Base-by-base conservation (phyloP, 2,113 vertebrate genomes). In the Phalacrocorax brasilianus region DNA sequence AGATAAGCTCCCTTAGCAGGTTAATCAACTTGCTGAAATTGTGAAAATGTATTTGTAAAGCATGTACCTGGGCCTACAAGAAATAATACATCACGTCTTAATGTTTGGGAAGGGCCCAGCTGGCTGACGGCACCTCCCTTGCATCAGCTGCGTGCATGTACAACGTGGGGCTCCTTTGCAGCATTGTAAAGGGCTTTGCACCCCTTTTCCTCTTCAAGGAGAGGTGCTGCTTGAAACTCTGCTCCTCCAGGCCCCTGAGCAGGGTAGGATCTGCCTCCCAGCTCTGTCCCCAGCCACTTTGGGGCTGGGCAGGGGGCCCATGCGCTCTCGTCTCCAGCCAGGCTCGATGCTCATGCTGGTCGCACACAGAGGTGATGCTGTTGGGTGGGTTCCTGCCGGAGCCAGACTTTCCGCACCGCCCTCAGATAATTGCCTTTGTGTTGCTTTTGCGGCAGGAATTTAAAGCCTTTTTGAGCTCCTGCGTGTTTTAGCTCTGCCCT, bases 91-190 rank as follows among this genome's bases (percentile, higher is more conserved):
- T 40, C 5, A 5, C 27, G 4, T 30, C 65, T 72, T 33, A 13
- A 32, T 20, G 8, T 21, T 62, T 32, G 33, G 47, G 53, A 49
- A 65, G 11, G 71, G 10, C 23, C 35, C 52, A 27, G 5, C 3
- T n/a, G 45, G 6, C 24, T 2, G 19, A 13, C 27, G 30, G 58
- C 8, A 8, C 28, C 11, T 75, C 55, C 33, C 0, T 16, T 23
- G 35, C 27, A 5, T 9, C 22, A 35, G 1, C 52, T 14, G 20
- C 2, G 6, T 20, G 18, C 6, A 11, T 3, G 0, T 40, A 22
- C 6, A 13, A 4, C 63, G 9, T n/a, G 47, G n/a, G 27, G 75
- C 20, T 61, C 16, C 63, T 80, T 55, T 15, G 63, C 45, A 42
- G n/a, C 11, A 2, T 4, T 16, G 38, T 35, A 16, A 27, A 26